Evolutionary conservation across 2,888 invertebrate genomes (phyloP), one percentile per base, ranked within the genome.

Genomic region (Lymantria dispar): DNA sequence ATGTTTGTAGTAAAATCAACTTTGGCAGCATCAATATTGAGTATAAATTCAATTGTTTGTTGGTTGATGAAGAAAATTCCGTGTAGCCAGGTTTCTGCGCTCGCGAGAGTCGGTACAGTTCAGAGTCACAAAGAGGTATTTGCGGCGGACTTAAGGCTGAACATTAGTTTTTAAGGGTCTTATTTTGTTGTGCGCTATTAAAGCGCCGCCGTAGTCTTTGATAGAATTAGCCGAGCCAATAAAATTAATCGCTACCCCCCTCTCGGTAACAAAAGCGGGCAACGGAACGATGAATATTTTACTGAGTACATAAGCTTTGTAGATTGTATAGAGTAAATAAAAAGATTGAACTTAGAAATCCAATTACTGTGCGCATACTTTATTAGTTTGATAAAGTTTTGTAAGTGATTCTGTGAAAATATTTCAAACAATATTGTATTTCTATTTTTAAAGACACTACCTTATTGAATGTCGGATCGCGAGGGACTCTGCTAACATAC

Each of bases 151-250:
- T 89, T 88, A 88, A 87, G 86, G 79, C 86, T 79, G 85, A 81
- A 83, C 90, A 89, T 90, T 90, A 87, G 89, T 90, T 90, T 90
- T 90, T 89, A 89, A 88, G 87, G 86, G 87, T 82, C 86, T 88
- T 90, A 87, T 89, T 89, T 87, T 85, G 87, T 84, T 87, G 84
- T 81, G 85, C 78, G 84, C 86, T 80, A 83, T 87, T 85, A 86
- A 86, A 80, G 79, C 80, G 80, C 60, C 60, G 72, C 74, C n/a
- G 72, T 76, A 80, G 82, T 76, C 83, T 87, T 83, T 87, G 85
- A 89, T 87, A 88, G 88, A 89, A 87, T 90, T 87, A 89, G 87
- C 85, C 70, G 62, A 53, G 70, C 78, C 83, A 84, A 87, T 90
- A 81, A 88, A 86, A 87, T 87, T 85, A 88, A 90, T 89, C 87